phyloP scores from a whole-genome alignment of 2,113 vertebrate genomes.

The Clupea harengus region DNA sequence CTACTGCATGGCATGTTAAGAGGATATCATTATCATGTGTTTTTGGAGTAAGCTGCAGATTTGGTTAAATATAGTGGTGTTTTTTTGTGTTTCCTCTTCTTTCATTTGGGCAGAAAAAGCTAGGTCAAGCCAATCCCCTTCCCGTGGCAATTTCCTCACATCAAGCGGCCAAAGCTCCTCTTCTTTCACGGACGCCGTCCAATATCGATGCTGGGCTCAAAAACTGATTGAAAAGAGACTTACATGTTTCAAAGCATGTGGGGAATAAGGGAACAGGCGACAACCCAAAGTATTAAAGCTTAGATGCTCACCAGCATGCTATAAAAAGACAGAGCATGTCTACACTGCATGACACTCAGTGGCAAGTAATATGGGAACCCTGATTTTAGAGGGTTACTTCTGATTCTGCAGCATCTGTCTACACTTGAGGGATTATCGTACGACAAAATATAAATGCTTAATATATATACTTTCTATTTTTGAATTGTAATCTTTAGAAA shows the following conservation, averaged over 20 bases:
- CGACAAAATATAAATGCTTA: not conserved
- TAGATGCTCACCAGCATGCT: conserved; percentile 68
- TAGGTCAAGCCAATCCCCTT: conserved; percentile 73
- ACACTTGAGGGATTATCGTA: not conserved
- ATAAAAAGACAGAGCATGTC: conserved; percentile 64
- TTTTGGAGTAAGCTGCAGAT: conserved; percentile 75
- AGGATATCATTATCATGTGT: conserved; percentile 79
- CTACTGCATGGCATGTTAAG: conserved; percentile 69
- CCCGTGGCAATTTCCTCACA: conserved; percentile 69
- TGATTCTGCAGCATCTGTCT: not conserved
- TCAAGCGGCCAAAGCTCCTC: conserved; percentile 70
- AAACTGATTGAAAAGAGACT: conserved; percentile 78
- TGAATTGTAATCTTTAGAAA: not conserved
- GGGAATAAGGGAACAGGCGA: conserved; percentile 75
- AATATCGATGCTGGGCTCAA: conserved; percentile 74
- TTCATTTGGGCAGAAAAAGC: conserved; percentile 75
- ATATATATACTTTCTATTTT: not conserved
- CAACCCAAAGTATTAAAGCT: conserved; percentile 73
- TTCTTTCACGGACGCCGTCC: conserved; percentile 69
- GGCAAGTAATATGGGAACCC: conserved; percentile 30
- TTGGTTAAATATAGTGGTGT: conserved; percentile 76
- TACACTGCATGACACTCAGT: conserved; percentile 40
- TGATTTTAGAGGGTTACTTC: conserved; percentile 37
- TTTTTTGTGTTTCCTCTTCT: conserved; percentile 59
- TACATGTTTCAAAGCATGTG: conserved; percentile 79